Base-by-base conservation (phyloP, 1,140 invertebrate species). In the Globodera rostochiensis region DNA sequence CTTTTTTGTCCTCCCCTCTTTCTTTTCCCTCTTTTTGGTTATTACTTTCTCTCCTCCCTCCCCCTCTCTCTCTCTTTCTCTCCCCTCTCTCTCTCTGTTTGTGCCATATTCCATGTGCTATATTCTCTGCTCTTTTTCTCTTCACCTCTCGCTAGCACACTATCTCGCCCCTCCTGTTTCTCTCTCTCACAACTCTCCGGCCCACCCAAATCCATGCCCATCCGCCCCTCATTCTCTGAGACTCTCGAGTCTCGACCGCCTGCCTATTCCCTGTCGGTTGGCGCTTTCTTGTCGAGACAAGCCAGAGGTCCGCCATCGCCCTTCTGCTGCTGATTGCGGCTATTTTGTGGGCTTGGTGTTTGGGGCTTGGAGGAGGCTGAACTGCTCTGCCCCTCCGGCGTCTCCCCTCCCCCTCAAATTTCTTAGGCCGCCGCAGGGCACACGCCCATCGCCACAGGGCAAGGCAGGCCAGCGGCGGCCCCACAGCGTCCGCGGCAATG, bases 301-400 rank as follows among this genome's bases (percentile, higher is more conserved):
- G 13, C 60, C 60, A 2, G 60, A 64, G 60, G 13, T 70, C n/a
- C 67, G 67, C 67, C 67, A 11, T 8, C n/a, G 8, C n/a, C 8
- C 67, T 9, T 8, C 67, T 21, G n/a, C 8, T 70, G 67, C 67
- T 70, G 67, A 70, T 70, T 70, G 67, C 67, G 67, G 67, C 67
- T 45, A 70, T 70, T 70, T 70, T 70, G n/a, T 70, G 67, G 60
- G n/a, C 2, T 1, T 13, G 60, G 60, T 64, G 60, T 64, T 13
- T 64, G 13, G 60, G n/a, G n/a, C n/a, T n/a, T n/a, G 13, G 13
- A n/a, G 13, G 67, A 70, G 36, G n/a, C 67, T 19, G 67, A 53
- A 53, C 8, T 53, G n/a, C 67, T 21, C 67, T 19, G 67, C 67
- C 67, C 4, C 67, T 8, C n/a, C 67, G n/a, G 67, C 11, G 11